phyloP scores from a whole-genome alignment of 2,797 vertebrate genomes.

The Knipowitschia caucasica region DNA sequence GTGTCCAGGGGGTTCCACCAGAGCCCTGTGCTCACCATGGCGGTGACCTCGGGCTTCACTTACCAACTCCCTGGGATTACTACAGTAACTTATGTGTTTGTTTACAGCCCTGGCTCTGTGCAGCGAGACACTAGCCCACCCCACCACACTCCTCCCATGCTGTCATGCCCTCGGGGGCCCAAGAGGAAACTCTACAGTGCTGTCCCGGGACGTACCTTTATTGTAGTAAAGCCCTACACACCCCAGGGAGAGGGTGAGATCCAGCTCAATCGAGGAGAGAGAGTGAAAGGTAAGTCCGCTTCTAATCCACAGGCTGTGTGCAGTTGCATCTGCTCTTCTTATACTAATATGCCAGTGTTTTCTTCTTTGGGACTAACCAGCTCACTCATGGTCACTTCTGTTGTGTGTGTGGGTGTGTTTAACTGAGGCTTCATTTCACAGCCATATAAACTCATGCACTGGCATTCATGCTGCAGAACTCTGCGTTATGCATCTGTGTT shows the following conservation, averaged over 20 bases:
- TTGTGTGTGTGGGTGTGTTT: slow-evolving; percentile 22
- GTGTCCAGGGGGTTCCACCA: slow-evolving; percentile 60
- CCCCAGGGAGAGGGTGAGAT: slow-evolving; percentile 96
- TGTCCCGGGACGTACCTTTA: slow-evolving; percentile 94
- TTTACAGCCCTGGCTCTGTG: slow-evolving; percentile 92
- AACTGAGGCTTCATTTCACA: slow-evolving; percentile 38
- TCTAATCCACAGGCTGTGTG: slow-evolving; percentile 1
- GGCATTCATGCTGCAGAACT: slow-evolving; percentile 52
- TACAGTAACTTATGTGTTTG: slow-evolving; percentile 97
- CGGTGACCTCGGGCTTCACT: slow-evolving; percentile 81
- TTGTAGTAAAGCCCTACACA: slow-evolving; percentile 92
- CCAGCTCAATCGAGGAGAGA: slow-evolving; percentile 92
- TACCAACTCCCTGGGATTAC: slow-evolving; percentile 88
- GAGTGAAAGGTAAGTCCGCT: slow-evolving; percentile 85
- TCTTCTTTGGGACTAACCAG: not conserved
- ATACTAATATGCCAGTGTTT: not conserved
- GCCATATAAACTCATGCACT: slow-evolving; percentile 37
- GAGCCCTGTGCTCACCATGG: slow-evolving; percentile 71
- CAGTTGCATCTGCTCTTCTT: slow-evolving; percentile 6
- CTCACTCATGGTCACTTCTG: slow-evolving; percentile 3
- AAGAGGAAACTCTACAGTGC: slow-evolving; percentile 98
- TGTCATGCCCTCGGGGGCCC: slow-evolving; percentile 82
- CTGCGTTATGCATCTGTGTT: slow-evolving; percentile 62
- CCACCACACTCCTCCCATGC: slow-evolving; percentile 74
- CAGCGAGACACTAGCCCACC: slow-evolving; percentile 82